Conservation (phyloP, 2,888 invertebrate species). For the Acanthosepion pharaonis region DNA sequence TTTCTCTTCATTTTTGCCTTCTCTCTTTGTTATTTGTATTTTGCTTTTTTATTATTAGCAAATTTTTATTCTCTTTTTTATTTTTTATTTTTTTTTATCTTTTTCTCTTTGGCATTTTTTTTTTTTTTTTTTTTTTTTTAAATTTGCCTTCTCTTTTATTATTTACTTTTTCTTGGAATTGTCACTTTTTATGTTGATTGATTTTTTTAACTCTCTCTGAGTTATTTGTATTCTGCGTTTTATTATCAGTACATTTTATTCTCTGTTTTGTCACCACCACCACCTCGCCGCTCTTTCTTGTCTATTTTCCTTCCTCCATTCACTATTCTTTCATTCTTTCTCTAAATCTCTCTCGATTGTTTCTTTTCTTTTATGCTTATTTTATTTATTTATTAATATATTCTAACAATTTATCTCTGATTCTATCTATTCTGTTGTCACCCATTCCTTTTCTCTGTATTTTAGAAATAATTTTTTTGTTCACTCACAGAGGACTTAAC, state of each 20-base stretch:
- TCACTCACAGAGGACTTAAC: no score
- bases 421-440: neutral
- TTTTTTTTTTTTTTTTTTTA: neutral
- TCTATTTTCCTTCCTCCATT: no score
- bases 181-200: no score
- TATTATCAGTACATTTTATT: no score
- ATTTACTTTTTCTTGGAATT: no score
- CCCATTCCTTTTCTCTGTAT: neutral
- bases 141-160: neutral
- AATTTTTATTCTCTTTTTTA: no score
- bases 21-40: no score
- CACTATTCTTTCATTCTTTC: neutral
- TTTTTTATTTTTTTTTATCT: neutral
- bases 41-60: no score
- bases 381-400: neutral
- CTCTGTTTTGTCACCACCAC: neutral
- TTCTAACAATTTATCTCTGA: neutral
- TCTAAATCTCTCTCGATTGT: neutral
- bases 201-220: no score
- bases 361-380: neutral
- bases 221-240: neutral
- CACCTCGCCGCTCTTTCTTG: neutral
- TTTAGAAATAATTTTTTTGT: no score
- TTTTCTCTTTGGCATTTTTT: neutral
- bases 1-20: no score